These are phyloP conservation scores for Drosophila saltans DNA, from an alignment of 1,140 invertebrate species.

Conservation along the genomic window DNA sequence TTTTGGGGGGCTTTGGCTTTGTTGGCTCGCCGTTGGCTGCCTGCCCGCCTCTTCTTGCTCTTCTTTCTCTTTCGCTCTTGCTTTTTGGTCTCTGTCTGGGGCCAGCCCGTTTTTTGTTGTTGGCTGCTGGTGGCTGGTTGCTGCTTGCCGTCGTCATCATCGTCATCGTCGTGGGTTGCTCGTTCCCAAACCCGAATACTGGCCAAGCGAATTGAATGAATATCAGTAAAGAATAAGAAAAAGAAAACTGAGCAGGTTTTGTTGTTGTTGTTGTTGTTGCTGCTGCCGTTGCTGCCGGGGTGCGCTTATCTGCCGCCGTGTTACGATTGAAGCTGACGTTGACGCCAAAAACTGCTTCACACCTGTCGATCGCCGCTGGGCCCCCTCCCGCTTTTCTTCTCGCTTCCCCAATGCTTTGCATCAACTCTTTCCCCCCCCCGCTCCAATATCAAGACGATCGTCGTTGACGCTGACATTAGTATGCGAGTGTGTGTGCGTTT, in stretches of 20 bases:
- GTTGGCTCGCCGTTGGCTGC: conserved; percentile 48
- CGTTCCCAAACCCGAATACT: conserved; percentile 27
- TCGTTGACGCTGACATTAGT: conserved; percentile 8
- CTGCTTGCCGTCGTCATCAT: conserved; percentile 18
- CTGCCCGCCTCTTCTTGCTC: conserved; percentile 10
- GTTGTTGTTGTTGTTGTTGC: conserved; percentile 15
- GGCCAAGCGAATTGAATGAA: conserved; percentile 70
- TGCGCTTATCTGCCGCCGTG: conserved; percentile 57
- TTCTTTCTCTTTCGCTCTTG: not conserved
- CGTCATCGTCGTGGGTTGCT: conserved; percentile 4
- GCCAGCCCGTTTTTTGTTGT: conserved; percentile 35
- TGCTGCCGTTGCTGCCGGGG: conserved; percentile 10
- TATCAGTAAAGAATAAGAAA: conserved; percentile 46
- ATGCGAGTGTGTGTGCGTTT: conserved; percentile 41
- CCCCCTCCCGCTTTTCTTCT: not conserved
- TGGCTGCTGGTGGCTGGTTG: conserved; percentile 15
- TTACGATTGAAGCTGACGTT: conserved; percentile 63
- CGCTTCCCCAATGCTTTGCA: conserved; percentile 25
- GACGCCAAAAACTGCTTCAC: conserved; percentile 63
- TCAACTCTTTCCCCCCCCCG: conserved; percentile 14
- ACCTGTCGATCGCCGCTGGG: conserved; percentile 50
- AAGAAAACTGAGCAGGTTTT: conserved; percentile 59
- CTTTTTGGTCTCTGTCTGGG: conserved; percentile 31
- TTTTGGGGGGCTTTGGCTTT: conserved; percentile 66
- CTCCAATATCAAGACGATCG: not conserved